Base-by-base conservation (phyloP, 2,113 vertebrate species). In the human (Homo sapiens) region DNA sequence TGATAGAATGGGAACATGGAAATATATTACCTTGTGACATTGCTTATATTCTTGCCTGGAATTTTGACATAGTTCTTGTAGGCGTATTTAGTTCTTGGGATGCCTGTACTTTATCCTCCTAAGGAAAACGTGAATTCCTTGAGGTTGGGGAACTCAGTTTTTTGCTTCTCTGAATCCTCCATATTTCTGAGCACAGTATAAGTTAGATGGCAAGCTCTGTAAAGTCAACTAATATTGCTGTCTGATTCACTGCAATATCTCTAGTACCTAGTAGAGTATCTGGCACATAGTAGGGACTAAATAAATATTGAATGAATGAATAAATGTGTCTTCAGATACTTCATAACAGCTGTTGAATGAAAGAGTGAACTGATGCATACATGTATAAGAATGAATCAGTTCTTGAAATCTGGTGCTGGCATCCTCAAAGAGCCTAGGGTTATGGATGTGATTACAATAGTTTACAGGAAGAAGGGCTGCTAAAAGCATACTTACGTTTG, bases 291-390 rank as follows among this genome's bases (percentile, higher is more conserved):
- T 90, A 94, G 78, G 57, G 75, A 76, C 57, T 96, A 48, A 92
- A 27, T 90, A 93, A 91, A 70, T 89, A 83, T 18, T 61, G 66
- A 89, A 68, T 86, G 52, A 86, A 43, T 70, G 61, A 61, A 52
- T 97, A 59, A 59, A 91, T 66, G 48, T 78, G 48, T 40, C 61
- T 93, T 92, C 79, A 88, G 43, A 75, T 86, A 93, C 40, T 68
- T 83, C 85, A 48, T 40, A 88, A 59, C 50, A 93, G 78, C 57
- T 78, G 43, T 85, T 96, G 81, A 96, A 80, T 43, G 38, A 93
- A 96, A 94, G 73, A 81, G 40, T 38, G 68, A 93, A 48, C 68
- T 73, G 79, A 93, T 96, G 30, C 93, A 92, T 88, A 96, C n/a
- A 94, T 89, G 22, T 72, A 14, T 83, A 72, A 92, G 68, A 94